These are phyloP conservation scores for Heliocidaris tuberculata DNA, from an alignment of 35 echinoderm and acorn worm species.

Conservation along the genomic window DNA sequence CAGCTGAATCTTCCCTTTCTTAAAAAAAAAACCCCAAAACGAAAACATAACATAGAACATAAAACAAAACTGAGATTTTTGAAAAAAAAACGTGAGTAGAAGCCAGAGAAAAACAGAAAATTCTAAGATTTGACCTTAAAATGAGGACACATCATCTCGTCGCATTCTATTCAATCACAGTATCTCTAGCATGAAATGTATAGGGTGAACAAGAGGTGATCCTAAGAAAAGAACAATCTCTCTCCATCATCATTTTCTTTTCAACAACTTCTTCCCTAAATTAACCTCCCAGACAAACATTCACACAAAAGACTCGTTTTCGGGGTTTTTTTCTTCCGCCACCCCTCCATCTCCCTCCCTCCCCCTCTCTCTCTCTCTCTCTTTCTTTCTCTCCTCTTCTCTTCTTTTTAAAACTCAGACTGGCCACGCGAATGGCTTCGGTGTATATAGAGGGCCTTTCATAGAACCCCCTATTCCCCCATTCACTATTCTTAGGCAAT, in stretches of 20 bases:
- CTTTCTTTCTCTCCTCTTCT: no score
- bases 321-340: not conserved
- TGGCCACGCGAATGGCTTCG: not conserved
- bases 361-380: no score
- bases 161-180: not conserved
- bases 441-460: not conserved
- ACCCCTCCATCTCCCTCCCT: not conserved
- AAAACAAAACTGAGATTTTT: not conserved
- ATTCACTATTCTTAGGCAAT: not conserved
- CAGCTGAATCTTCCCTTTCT: not conserved
- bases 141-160: not conserved
- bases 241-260: not conserved
- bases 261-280: constrained; percentile 14
- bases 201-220: not conserved
- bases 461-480: not conserved
- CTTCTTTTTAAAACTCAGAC: not conserved
- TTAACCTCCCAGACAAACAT: not conserved
- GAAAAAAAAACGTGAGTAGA: not conserved
- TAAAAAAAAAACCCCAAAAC: not conserved
- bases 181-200: not conserved
- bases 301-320: not conserved
- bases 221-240: not conserved
- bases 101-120: not conserved
- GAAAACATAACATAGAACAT: not conserved
- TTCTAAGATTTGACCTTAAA: not conserved